These are phyloP conservation scores for Orientallactaga bullata DNA, from an alignment of 2,113 vertebrate species.

Conservation along the genomic window DNA sequence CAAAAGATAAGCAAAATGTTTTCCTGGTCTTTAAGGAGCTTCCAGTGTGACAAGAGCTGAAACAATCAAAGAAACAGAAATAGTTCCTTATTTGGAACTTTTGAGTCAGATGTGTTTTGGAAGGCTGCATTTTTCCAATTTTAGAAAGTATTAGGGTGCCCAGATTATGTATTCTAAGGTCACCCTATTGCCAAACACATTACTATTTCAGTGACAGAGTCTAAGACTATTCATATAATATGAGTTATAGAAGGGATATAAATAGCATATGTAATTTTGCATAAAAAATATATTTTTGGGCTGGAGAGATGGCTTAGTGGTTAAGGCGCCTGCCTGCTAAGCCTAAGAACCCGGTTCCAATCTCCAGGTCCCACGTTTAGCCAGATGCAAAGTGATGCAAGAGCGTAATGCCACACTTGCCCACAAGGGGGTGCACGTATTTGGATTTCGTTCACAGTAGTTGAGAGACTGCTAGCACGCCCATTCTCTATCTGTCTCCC, in stretches of 20 bases:
- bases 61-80: not conserved
- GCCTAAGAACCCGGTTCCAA: no score
- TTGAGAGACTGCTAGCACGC: no score
- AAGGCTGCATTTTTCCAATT: not conserved
- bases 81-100: not conserved
- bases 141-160: not conserved
- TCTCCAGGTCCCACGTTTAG: no score
- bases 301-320: no score
- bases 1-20: not conserved
- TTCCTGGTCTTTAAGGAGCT: not conserved
- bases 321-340: no score
- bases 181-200: not conserved
- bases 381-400: no score
- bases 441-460: no score
- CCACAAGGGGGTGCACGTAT: no score
- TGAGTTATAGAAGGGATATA: constrained; percentile 19
- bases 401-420: no score
- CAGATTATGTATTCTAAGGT: not conserved
- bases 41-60: not conserved
- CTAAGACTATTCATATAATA: not conserved
- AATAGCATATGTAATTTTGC: not conserved
- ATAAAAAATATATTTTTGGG: not conserved
- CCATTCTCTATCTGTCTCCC: no score
- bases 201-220: not conserved
- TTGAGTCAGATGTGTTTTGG: not conserved